A percentile compares a stretch with the other conserved stretches of the same genome.
phyloP scores from a whole-genome alignment of 2,113 vertebrate species.

The Psettodes erumei region DNA sequence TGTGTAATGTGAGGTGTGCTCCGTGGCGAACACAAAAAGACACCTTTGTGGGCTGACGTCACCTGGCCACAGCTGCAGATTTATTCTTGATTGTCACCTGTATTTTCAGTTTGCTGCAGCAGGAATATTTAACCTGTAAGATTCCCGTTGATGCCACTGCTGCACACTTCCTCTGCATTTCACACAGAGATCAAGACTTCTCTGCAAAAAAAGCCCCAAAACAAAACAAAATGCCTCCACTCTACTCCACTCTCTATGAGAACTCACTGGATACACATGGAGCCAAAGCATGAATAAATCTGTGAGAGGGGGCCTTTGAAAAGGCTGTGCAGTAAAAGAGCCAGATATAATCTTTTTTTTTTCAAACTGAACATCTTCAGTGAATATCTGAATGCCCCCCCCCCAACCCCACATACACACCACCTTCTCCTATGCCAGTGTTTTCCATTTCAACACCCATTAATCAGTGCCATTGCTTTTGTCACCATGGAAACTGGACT shows the following conservation, averaged over 20 bases:
- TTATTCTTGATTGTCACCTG: slow-evolving; percentile 13
- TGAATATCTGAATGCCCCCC: slow-evolving; percentile 47
- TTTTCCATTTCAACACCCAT: slow-evolving; percentile 74
- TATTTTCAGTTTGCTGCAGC: not conserved
- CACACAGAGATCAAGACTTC: not conserved
- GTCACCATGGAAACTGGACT: slow-evolving; percentile 86
- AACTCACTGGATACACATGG: not conserved
- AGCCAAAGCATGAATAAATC: slow-evolving; percentile 10
- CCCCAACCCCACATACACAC: too few relatives aligned
- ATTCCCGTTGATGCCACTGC: not conserved
- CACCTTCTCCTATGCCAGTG: slow-evolving; percentile 29
- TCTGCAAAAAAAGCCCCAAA: not conserved
- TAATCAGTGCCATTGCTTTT: slow-evolving; percentile 80
- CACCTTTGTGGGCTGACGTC: slow-evolving; percentile 51
- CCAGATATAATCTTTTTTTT: slow-evolving; percentile 2
- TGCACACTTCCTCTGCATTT: not conserved
- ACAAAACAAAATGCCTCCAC: too few relatives aligned
- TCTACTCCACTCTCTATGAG: too few relatives aligned
- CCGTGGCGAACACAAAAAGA: slow-evolving; percentile 45
- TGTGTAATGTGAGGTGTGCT: slow-evolving; percentile 58
- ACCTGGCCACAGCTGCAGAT: slow-evolving; percentile 14
- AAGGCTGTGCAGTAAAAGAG: not conserved
- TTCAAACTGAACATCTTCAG: slow-evolving; percentile 21
- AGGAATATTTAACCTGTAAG: not conserved
- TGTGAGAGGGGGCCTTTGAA: not conserved